Percentiles rank a stretch among this genome's conserved stretches.
Conservation (phyloP, 1,140 invertebrate genomes). For the Drosophila burlai region DNA sequence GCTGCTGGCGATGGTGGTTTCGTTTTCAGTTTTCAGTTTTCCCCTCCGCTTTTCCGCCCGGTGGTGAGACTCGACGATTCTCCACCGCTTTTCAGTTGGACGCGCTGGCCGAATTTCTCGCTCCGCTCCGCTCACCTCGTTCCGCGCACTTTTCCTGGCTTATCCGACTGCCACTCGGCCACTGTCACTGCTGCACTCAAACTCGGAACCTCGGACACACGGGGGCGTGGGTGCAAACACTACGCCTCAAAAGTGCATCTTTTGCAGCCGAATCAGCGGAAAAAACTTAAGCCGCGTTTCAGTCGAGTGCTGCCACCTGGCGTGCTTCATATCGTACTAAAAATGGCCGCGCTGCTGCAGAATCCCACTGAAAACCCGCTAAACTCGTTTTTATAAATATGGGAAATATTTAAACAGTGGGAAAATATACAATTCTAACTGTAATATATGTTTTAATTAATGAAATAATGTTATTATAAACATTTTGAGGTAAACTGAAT, state of each 20-base stretch:
- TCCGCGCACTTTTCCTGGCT: slow-evolving; percentile 38
- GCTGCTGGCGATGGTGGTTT: slow-evolving; percentile 16
- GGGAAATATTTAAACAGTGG: not conserved
- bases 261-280: slow-evolving; percentile 41
- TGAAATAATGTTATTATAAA: not conserved
- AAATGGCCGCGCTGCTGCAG: not conserved
- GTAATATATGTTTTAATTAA: not conserved
- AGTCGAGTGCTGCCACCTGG: slow-evolving; percentile 9
- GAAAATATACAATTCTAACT: not conserved
- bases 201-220: slow-evolving; percentile 18
- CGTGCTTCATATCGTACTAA: not conserved
- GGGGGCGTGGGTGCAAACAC: slow-evolving; percentile 43
- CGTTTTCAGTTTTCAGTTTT: slow-evolving; percentile 26
- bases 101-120: slow-evolving; percentile 19
- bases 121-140: slow-evolving; percentile 18
- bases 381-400: not conserved
- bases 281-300: slow-evolving; percentile 43
- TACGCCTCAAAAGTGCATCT: slow-evolving; percentile 49
- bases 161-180: slow-evolving; percentile 24
- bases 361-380: not conserved
- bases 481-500: too few relatives aligned
- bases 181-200: slow-evolving; percentile 29
- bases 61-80: slow-evolving; percentile 19
- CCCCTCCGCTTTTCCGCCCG: slow-evolving; percentile 24
- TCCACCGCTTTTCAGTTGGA: slow-evolving; percentile 18